Evolutionary conservation across 2,888 invertebrate species (phyloP).

Genomic region (Gibbula magus): DNA sequence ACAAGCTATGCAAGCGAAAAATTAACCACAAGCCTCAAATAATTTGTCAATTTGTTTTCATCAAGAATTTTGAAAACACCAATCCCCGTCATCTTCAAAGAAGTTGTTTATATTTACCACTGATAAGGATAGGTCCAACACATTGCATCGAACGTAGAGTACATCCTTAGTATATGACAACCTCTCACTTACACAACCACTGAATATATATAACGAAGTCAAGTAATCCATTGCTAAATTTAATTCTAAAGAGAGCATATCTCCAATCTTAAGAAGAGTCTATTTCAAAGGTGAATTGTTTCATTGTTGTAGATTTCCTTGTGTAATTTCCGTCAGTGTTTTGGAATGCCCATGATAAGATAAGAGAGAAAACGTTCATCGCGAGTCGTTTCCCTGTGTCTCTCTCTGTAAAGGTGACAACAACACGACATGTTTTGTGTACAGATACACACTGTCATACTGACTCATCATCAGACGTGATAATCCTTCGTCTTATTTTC

Average conservation of each 20-base stretch:
- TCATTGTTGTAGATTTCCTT: slow-evolving; percentile 2
- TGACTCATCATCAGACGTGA: too few relatives aligned
- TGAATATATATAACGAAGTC: too few relatives aligned
- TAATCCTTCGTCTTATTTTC: too few relatives aligned
- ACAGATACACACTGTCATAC: too few relatives aligned
- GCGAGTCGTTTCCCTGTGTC: neutral
- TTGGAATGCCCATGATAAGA: neutral
- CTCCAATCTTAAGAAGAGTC: neutral
- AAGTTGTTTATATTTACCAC: neutral
- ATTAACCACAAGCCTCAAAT: too few relatives aligned
- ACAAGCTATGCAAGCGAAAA: neutral
- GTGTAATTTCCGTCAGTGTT: neutral
- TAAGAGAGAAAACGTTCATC: neutral
- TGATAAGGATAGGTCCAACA: slow-evolving; percentile 6
- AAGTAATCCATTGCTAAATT: too few relatives aligned
- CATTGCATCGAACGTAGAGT: neutral
- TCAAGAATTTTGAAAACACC: too few relatives aligned
- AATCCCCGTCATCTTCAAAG: too few relatives aligned
- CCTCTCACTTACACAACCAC: neutral
- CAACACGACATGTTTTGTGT: too few relatives aligned
- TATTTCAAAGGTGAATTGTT: slow-evolving; percentile 8
- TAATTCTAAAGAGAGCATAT: neutral
- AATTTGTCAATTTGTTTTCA: too few relatives aligned
- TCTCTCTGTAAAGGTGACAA: too few relatives aligned
- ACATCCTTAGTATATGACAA: neutral